Conservation (phyloP, 2,888 invertebrate species). For the Morpho deidamia region DNA sequence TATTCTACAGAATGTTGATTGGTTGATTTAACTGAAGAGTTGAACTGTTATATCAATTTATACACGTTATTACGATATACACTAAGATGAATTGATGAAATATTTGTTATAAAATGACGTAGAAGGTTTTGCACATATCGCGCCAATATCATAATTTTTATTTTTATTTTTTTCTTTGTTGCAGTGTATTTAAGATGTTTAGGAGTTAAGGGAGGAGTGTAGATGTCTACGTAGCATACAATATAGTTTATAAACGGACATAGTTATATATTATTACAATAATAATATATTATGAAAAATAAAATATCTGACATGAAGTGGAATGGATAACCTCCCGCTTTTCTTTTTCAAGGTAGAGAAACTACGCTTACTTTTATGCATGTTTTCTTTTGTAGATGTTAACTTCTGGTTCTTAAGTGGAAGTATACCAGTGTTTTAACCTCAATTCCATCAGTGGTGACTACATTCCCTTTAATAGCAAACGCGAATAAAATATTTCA, state of each 20-base stretch:
- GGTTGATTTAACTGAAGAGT: too few species aligned
- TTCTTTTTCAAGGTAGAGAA: constrained; percentile 61
- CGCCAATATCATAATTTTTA: constrained; percentile 48
- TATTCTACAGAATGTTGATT: too few species aligned
- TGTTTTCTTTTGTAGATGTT: constrained; percentile 19
- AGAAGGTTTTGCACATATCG: background rate
- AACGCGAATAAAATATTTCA: too few species aligned
- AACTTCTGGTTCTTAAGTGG: too few species aligned
- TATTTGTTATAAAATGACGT: background rate
- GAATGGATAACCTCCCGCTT: constrained; percentile 65
- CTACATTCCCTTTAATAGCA: too few species aligned
- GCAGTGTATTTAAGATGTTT: constrained; percentile 76
- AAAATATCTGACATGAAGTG: constrained; percentile 54
- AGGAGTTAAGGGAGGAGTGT: constrained; percentile 69
- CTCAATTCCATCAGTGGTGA: too few species aligned
- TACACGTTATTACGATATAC: too few species aligned
- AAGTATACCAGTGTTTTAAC: too few species aligned
- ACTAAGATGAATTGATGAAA: too few species aligned
- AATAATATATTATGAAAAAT: constrained; percentile 74
- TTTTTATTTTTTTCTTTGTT: constrained; percentile 62
- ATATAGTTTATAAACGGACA: constrained; percentile 73
- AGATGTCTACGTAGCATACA: constrained; percentile 76
- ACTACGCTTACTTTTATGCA: constrained; percentile 45
- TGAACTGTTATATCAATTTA: too few species aligned
- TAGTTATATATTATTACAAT: constrained; percentile 77